Evolutionary conservation across 2,888 invertebrate genomes (phyloP), one percentile per base, ranked within the genome.

Genomic region (Drosophila borborema): DNA sequence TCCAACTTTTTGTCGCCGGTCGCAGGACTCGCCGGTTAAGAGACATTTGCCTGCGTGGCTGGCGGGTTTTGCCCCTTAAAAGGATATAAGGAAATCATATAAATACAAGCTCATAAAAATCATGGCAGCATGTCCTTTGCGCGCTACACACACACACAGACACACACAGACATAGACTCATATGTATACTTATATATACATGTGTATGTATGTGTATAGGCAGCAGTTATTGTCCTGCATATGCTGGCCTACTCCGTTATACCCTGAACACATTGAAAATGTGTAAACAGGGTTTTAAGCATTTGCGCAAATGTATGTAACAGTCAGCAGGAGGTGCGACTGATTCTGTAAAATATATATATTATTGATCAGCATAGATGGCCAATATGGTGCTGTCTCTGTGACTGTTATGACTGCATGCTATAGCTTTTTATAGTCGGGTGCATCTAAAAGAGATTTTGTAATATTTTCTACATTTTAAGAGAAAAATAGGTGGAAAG

Each of bases 21-120:
- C 51, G 46, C 59, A 59, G 59, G 53, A 61, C 53, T 40, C 54
- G 64, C 64, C 72, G 70, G 79, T 69, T 64, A 59, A 76, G 79
- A 72, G 72, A 65, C 76, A 28, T 20, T 72, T 77, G 77, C 31
- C 72, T 59, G 36, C 48, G 66, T 48, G 60, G 53, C 53, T 51
- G 38, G 53, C 53, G 38, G 41, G 55, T 12, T 28, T 41, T n/a
- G 55, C 54, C 65, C 67, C 58, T 49, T 43, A 38, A 74, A 82
- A 73, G 82, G 88, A 82, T 82, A 81, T 74, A 80, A 81, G 90
- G 77, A 87, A 81, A 85, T 82, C 74, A 87, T 87, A 85, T 88
- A 85, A 86, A 89, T 88, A 87, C 79, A 87, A 63, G 86, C 90
- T 87, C 90, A 89, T 86, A 86, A 89, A 86, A 86, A 86, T 89